Conservation (phyloP, 64 coral and sea anemone species). For the Actinia equina region DNA sequence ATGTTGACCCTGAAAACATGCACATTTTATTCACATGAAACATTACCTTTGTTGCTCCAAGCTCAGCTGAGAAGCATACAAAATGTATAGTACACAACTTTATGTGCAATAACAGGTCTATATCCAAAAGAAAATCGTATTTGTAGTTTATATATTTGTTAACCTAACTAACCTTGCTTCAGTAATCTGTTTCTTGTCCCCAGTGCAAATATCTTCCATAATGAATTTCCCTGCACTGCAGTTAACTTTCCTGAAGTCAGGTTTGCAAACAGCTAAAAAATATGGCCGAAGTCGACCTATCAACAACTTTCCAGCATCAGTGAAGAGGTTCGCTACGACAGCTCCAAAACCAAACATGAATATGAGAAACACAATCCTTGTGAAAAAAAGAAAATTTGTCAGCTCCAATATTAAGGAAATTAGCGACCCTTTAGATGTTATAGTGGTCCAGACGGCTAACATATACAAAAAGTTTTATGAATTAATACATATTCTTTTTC, state of each 20-base stretch:
- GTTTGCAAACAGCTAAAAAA: constrained; percentile 80
- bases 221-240: constrained; percentile 67
- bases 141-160: neutral
- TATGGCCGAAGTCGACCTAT: constrained; percentile 77
- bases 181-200: constrained; percentile 54
- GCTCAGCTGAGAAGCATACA: too few species aligned
- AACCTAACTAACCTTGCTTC: constrained; percentile 59
- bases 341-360: constrained; percentile 80
- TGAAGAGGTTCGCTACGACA: constrained; percentile 75
- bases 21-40: too few species aligned
- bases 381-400: too few species aligned
- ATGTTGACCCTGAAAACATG: too few species aligned
- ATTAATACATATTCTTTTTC: neutral
- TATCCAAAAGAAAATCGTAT: neutral
- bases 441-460: too few species aligned
- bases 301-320: constrained; percentile 74
- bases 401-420: too few species aligned
- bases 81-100: too few species aligned
- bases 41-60: too few species aligned
- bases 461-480: neutral
- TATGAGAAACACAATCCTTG: constrained; percentile 48
- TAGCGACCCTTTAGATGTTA: too few species aligned
- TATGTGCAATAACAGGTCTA: too few species aligned
- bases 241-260: constrained; percentile 47
- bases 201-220: constrained; percentile 64